Conservation (phyloP, 1,140 invertebrate species). For the Maconellicoccus hirsutus region DNA sequence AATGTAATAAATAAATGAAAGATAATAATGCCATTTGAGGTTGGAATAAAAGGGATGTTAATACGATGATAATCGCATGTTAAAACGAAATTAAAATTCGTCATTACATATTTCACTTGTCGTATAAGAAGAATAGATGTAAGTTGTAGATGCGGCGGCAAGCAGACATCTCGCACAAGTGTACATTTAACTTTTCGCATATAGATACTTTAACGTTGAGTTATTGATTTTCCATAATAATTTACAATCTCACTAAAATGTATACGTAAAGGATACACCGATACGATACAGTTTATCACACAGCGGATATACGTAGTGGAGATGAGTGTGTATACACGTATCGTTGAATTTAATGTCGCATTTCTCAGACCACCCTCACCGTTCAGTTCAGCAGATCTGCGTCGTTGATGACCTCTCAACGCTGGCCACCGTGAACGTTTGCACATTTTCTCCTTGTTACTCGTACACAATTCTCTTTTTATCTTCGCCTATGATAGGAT, state of each 20-base stretch:
- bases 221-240: too few relatives aligned
- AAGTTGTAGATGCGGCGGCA: not conserved
- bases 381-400: constrained; percentile 17
- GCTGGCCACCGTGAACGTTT: constrained; percentile 19
- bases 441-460: constrained; percentile 18
- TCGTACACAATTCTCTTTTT: constrained; percentile 19
- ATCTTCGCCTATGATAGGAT: constrained; percentile 22
- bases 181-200: not conserved
- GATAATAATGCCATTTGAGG: not conserved
- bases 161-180: not conserved
- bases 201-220: too few relatives aligned
- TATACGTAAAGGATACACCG: too few relatives aligned
- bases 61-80: not conserved
- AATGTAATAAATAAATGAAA: not conserved
- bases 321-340: not conserved
- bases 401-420: constrained; percentile 24
- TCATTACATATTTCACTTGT: not conserved
- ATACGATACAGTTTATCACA: too few relatives aligned
- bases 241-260: too few relatives aligned
- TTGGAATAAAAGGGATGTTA: not conserved
- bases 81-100: not conserved
- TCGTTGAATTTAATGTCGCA: constrained; percentile 3
- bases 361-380: constrained; percentile 13
- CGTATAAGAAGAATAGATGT: too few relatives aligned
- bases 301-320: not conserved